Percentiles rank a stretch among this genome's conserved stretches.
These are phyloP conservation scores for Podiceps cristatus DNA, from an alignment of 2,113 vertebrate species.

Conservation along the genomic window DNA sequence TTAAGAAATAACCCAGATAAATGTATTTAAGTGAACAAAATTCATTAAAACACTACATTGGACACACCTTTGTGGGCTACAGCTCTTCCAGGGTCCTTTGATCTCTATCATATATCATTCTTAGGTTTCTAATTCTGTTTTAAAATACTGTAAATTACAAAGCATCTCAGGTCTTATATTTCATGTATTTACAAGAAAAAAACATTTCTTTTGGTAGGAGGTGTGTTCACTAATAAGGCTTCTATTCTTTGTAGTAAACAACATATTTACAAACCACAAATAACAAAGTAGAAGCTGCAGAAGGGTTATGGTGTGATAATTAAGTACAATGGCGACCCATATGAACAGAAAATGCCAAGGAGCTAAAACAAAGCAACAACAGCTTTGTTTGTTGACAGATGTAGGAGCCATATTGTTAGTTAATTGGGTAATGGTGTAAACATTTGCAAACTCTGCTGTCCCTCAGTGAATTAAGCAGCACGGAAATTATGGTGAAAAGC, in stretches of 20 bases:
- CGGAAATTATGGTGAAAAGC: constrained; percentile 71
- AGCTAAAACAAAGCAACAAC: constrained; percentile 91
- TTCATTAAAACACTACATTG: neutral
- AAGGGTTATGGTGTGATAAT: constrained; percentile 84
- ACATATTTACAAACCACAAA: constrained; percentile 79
- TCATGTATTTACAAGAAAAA: constrained; percentile 22
- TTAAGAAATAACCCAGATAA: neutral
- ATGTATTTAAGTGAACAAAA: neutral
- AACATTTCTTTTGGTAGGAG: constrained; percentile 38
- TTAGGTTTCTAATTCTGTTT: neutral
- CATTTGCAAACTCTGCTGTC: constrained; percentile 94
- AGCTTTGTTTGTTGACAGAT: constrained; percentile 99
- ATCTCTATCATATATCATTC: neutral
- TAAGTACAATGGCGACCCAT: constrained; percentile 86
- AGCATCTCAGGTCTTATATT: neutral
- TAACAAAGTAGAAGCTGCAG: constrained; percentile 81
- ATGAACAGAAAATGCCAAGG: constrained; percentile 83
- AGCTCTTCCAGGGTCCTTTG: neutral
- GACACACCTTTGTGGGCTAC: neutral
- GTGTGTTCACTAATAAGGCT: constrained; percentile 37
- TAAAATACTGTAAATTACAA: neutral
- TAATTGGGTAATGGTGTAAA: constrained; percentile 99
- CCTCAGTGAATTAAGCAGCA: constrained; percentile 84
- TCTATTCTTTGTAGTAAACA: constrained; percentile 66
- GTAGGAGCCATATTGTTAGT: constrained; percentile 93